Percentiles rank a stretch among this genome's conserved stretches.
These are phyloP conservation scores for Plutella xylostella DNA, from an alignment of 2,888 invertebrate genomes.

Conservation along the genomic window DNA sequence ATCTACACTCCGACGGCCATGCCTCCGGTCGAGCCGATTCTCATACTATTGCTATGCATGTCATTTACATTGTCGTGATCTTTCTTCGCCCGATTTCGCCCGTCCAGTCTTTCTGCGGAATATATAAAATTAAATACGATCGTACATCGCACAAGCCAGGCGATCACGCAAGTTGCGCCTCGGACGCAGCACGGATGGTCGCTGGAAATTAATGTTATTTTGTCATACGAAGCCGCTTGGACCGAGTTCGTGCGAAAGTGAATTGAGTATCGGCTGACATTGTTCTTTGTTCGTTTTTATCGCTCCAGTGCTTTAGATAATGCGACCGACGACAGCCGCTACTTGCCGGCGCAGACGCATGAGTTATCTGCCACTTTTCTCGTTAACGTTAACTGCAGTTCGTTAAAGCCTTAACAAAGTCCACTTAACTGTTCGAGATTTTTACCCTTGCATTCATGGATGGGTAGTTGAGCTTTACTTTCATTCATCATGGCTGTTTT, in stretches of 20 bases:
- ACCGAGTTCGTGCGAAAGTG: conserved; percentile 58
- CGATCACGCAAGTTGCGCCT: conserved; percentile 42
- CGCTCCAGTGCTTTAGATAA: conserved; percentile 62
- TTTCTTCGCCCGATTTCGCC: conserved; percentile 41
- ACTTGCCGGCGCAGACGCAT: conserved; percentile 24
- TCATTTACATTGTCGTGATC: conserved; percentile 24
- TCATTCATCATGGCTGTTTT: background rate
- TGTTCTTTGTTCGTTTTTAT: conserved; percentile 68
- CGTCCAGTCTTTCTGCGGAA: conserved; percentile 41
- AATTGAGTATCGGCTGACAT: conserved; percentile 56
- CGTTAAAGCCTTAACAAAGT: conserved; percentile 37
- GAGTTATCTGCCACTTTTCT: conserved; percentile 61
- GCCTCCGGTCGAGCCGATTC: conserved; percentile 12
- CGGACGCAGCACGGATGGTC: conserved; percentile 19
- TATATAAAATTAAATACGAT: conserved; percentile 42
- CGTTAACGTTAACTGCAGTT: conserved; percentile 47
- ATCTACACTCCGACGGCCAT: conserved; percentile 39
- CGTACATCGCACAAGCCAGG: too few species aligned
- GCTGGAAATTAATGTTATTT: conserved; percentile 49
- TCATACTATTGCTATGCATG: conserved; percentile 2
- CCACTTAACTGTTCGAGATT: conserved; percentile 26
- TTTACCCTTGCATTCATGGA: background rate
- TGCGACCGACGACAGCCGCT: conserved; percentile 33
- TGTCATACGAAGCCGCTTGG: conserved; percentile 49
- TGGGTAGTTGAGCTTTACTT: background rate